phyloP scores from a whole-genome alignment of 2,113 vertebrate species.

The Chionomys nivalis region DNA sequence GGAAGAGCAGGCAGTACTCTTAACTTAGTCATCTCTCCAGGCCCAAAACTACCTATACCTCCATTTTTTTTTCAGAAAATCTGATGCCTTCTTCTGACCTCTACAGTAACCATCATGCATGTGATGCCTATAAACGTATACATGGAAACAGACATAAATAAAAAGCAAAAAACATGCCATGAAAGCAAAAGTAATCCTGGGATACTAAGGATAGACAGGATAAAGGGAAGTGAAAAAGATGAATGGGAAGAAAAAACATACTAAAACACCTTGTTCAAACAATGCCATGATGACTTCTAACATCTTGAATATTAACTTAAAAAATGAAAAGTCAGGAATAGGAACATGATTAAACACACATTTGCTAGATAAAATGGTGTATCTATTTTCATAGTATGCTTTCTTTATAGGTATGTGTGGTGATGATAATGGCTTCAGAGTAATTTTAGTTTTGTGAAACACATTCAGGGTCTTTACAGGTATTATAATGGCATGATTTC shows the following conservation, averaged over 20 bases:
- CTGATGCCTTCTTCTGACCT: not conserved
- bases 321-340: not conserved
- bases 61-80: not conserved
- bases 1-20: no score
- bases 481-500: not conserved
- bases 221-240: not conserved
- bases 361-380: not conserved
- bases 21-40: no score
- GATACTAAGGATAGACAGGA: not conserved
- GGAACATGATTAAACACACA: not conserved
- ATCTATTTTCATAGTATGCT: slow-evolving; percentile 13
- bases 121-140: not conserved
- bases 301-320: not conserved
- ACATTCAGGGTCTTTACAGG: slow-evolving; percentile 10
- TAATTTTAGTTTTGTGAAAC: slow-evolving; percentile 22
- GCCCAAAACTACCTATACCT: no score
- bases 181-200: not conserved
- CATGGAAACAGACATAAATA: not conserved
- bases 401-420: not conserved
- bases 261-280: not conserved
- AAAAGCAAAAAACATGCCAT: not conserved
- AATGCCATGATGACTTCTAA: not conserved
- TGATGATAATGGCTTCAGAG: not conserved
- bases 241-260: not conserved
- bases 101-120: not conserved